These are phyloP conservation scores for Autographa gamma DNA, from an alignment of 2,888 invertebrate species.

Conservation along the genomic window DNA sequence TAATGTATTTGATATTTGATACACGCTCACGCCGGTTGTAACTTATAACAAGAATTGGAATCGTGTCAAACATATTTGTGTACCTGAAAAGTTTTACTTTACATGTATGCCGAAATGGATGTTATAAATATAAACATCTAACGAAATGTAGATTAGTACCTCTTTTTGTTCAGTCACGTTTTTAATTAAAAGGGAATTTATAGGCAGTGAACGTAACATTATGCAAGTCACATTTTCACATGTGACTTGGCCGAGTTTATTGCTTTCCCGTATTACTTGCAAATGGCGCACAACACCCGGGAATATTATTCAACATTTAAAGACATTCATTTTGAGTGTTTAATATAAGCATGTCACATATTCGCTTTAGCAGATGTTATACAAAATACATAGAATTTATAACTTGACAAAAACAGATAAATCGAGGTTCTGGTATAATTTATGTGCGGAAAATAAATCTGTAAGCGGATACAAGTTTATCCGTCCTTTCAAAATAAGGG, in stretches of 20 bases:
- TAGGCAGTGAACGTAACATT: conserved; percentile 69
- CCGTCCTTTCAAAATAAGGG: conserved; percentile 80
- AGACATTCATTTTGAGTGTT: conserved; percentile 46
- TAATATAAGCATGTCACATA: conserved; percentile 40
- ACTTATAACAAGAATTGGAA: conserved; percentile 37
- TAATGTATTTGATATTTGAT: conserved; percentile 53
- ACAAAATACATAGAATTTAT: conserved; percentile 58
- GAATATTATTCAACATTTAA: conserved; percentile 44
- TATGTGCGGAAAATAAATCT: conserved; percentile 80
- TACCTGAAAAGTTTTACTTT: conserved; percentile 16
- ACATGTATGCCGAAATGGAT: conserved; percentile 24
- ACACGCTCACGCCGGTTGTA: conserved; percentile 35
- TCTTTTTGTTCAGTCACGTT: conserved; percentile 76
- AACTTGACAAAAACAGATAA: conserved; percentile 64
- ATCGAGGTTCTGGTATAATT: conserved; percentile 69
- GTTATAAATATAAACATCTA: conserved; percentile 44
- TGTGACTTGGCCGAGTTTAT: conserved; percentile 70
- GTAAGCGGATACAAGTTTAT: conserved; percentile 80
- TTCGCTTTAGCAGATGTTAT: conserved; percentile 52
- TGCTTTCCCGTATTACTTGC: conserved; percentile 63
- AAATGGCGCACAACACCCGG: conserved; percentile 67
- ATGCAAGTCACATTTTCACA: conserved; percentile 73
- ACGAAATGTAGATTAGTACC: conserved; percentile 52
- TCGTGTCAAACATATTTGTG: conserved; percentile 28
- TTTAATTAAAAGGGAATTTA: conserved; percentile 78